Percentiles rank a stretch among this genome's conserved stretches.
Conservation (phyloP, 2,888 invertebrate species). For the Mythimna loreyi region DNA sequence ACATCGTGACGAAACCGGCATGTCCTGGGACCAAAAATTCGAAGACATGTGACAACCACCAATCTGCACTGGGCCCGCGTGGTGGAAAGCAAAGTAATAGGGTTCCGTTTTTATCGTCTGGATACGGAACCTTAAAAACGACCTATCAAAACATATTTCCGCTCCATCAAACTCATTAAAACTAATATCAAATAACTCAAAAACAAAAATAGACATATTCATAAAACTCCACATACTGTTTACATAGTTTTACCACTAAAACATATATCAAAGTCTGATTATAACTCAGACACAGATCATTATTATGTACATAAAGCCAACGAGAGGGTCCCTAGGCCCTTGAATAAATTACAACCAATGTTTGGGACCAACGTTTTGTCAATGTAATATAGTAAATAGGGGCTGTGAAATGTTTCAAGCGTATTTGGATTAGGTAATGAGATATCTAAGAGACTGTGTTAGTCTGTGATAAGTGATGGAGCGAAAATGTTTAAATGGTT, state of each 20-base stretch:
- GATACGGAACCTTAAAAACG: too few species aligned
- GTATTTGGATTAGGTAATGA: constrained; percentile 59
- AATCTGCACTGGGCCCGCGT: too few species aligned
- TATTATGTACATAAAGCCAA: constrained; percentile 57
- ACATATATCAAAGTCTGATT: constrained; percentile 49
- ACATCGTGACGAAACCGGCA: too few species aligned
- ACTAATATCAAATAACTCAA: constrained; percentile 6
- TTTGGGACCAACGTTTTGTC: constrained; percentile 59
- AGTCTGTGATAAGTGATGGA: constrained; percentile 15
- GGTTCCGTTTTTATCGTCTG: too few species aligned
- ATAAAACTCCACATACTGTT: background rate
- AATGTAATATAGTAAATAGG: constrained; percentile 63
- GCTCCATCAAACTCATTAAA: constrained; percentile 30
- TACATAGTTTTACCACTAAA: constrained; percentile 31
- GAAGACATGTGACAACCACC: too few species aligned
- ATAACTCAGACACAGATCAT: constrained; percentile 49
- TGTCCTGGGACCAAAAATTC: too few species aligned
- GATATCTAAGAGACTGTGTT: constrained; percentile 42
- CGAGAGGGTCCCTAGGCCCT: constrained; percentile 34
- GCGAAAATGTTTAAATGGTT: background rate
- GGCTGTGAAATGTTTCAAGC: constrained; percentile 42
- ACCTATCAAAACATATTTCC: constrained; percentile 2
- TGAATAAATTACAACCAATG: constrained; percentile 61
- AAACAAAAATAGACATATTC: constrained; percentile 24
- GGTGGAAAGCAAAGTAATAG: too few species aligned